These are phyloP conservation scores for Callitettix versicolor DNA, from an alignment of 1,140 invertebrate species.

Conservation along the genomic window DNA sequence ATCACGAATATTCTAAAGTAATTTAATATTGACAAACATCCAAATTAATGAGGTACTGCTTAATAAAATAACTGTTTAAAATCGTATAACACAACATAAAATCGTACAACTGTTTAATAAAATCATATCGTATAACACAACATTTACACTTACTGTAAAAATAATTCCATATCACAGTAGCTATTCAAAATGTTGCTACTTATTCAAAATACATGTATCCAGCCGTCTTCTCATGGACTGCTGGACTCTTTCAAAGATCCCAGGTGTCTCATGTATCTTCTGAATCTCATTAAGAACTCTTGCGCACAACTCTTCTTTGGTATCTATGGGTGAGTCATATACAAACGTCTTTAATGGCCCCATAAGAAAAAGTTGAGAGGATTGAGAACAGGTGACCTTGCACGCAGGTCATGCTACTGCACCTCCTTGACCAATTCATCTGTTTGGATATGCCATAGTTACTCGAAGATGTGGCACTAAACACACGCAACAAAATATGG, in stretches of 20 bases:
- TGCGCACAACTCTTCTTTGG: neutral
- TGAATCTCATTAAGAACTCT: conserved; percentile 1
- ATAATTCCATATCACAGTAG: neutral
- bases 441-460: too few species aligned
- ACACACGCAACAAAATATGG: too few species aligned
- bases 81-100: neutral
- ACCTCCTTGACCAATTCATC: neutral
- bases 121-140: neutral
- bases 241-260: neutral
- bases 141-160: neutral
- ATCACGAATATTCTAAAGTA: too few species aligned
- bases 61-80: too few species aligned
- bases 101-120: too few species aligned
- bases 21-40: too few species aligned
- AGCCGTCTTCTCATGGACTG: neutral
- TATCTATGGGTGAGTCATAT: neutral
- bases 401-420: neutral
- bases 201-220: neutral
- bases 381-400: neutral
- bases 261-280: neutral
- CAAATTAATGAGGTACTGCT: too few species aligned
- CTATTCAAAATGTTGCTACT: conserved; percentile 1
- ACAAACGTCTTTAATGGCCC: neutral
- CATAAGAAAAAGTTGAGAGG: neutral
- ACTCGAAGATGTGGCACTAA: too few species aligned